A percentile compares a stretch with the other conserved stretches of the same genome.
These are phyloP conservation scores for Poliocrania exsul DNA, from an alignment of 2,797 vertebrate genomes.

Conservation along the genomic window DNA sequence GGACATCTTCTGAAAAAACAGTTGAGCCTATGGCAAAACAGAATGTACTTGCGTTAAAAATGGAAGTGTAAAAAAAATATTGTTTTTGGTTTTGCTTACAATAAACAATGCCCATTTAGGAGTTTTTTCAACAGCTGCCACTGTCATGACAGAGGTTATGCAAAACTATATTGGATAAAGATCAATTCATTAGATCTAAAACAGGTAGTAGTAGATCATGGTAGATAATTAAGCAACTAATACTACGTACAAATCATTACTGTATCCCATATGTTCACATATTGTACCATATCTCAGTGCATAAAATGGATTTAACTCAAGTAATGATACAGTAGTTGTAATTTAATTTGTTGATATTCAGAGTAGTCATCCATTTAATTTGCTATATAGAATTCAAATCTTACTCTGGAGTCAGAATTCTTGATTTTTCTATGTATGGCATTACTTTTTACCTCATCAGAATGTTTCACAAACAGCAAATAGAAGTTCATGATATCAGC, in stretches of 20 bases:
- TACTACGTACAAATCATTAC: neutral
- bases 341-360: neutral
- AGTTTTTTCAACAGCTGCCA: neutral
- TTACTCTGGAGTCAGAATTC: neutral
- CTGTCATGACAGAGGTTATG: neutral
- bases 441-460: neutral
- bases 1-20: conserved; percentile 53
- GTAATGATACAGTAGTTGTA: neutral
- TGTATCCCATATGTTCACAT: neutral
- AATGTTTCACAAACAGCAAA: neutral
- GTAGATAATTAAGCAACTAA: neutral
- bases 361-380: neutral
- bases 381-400: neutral
- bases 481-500: neutral
- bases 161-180: neutral
- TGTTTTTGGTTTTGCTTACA: neutral
- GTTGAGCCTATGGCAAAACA: conserved; percentile 38
- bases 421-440: neutral
- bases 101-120: neutral
- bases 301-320: neutral
- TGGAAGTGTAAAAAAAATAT: neutral
- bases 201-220: neutral
- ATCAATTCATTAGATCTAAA: neutral
- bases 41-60: neutral
- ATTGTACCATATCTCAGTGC: neutral